phyloP scores from a whole-genome alignment of 2,888 invertebrate genomes.

The Drosophila pseudotalamancana region DNA sequence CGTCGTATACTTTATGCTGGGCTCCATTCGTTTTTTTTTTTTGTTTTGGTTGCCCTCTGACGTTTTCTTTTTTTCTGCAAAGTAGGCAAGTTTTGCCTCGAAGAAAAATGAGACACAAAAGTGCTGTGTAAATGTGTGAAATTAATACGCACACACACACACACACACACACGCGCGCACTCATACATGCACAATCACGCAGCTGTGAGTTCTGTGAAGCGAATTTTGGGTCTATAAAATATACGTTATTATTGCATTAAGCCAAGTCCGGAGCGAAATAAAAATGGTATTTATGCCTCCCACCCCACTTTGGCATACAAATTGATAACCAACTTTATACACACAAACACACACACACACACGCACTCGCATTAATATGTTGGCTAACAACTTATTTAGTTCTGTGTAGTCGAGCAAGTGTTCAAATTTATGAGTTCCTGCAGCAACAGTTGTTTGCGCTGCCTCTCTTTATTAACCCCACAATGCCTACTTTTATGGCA shows the following conservation, averaged over 20 bases:
- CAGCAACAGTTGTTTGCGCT: conserved; percentile 50
- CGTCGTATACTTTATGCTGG: conserved; percentile 47
- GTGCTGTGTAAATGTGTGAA: conserved; percentile 73
- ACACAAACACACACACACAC: conserved; percentile 6
- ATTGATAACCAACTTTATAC: conserved; percentile 42
- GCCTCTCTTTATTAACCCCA: conserved; percentile 45
- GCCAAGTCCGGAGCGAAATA: conserved; percentile 43
- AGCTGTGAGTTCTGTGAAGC: conserved; percentile 14
- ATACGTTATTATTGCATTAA: conserved; percentile 72
- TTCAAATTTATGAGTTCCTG: conserved; percentile 55
- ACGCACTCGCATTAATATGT: conserved; percentile 11
- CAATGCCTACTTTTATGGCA: conserved; percentile 29
- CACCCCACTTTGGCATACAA: conserved; percentile 13
- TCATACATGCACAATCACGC: conserved; percentile 7
- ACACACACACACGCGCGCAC: conserved; percentile 20
- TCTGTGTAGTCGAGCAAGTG: conserved; percentile 45
- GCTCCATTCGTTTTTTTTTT: background rate
- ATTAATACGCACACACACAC: conserved; percentile 58
- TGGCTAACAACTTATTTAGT: conserved; percentile 53
- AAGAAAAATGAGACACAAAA: conserved; percentile 67
- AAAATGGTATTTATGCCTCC: conserved; percentile 57
- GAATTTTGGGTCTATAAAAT: conserved; percentile 59
- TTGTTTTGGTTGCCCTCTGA: no score
- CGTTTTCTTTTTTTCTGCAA: conserved; percentile 32
- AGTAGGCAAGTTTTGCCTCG: conserved; percentile 50